Evolutionary conservation across 2,113 vertebrate species (phyloP), one percentile per base, ranked within the genome.

Genomic region (Phoenicopterus ruber): DNA sequence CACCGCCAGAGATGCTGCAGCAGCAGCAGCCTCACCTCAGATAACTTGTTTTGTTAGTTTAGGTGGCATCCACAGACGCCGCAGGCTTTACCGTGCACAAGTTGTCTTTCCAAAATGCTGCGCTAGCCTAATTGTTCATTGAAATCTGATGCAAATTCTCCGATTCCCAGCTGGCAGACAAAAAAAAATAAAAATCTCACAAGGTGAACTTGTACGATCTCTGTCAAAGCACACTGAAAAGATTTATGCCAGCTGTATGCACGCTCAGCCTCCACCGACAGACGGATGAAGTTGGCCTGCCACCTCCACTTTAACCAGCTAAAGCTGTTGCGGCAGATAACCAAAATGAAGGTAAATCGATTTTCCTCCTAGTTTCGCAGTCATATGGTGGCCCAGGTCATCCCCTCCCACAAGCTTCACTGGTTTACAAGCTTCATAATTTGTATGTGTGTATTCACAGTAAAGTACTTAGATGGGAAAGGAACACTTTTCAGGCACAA

Each of bases 91-190:
- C 25, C 13, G 14, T 42, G 20, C 31, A n/a, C 29, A 44, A 49
- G n/a, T 4, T 12, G 20, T 32, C 46, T 77, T 77, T 77, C 32
- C 36, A 61, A 81, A 76, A 65, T 34, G 29, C 32, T 77, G 21
- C 2, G 0, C 18, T 29, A 80, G 29, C 28, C 57, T 52, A 11
- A 0, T 4, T 29, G 24, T 20, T 70, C 61, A 50, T 6, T 46
- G n/a, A 89, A 65, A 76, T 50, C 57, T 34, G 32, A 70, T 42
- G n/a, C 17, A 71, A 83, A n/a, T 80, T 38, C 38, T 79, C 69
- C 1, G 0, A 38, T 24, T 74, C 17, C 8, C 31, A 31, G 28
- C 34, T 17, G 10, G 6, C 4, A 52, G 29, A 16, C 10, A 29
- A 26, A 57, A 19, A 22, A 22, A 36, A 46, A 8, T 0, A 52